A percentile compares a stretch with the other conserved stretches of the same genome.
Evolutionary conservation across 1,140 invertebrate species (phyloP).

Genomic region (Bombus terrestris): DNA sequence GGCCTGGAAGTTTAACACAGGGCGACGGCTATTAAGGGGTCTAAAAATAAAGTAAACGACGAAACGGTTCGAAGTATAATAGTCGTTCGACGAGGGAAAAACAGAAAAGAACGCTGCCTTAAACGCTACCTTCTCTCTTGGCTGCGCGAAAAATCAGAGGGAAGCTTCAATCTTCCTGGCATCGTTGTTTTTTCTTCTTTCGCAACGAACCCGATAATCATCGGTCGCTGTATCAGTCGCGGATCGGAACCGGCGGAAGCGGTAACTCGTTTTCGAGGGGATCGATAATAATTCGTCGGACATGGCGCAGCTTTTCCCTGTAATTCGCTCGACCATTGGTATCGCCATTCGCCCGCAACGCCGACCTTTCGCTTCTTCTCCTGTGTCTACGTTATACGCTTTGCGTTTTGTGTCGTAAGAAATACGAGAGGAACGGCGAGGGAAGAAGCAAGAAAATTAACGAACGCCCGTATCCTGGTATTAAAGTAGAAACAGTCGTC

Average conservation of each 20-base stretch:
- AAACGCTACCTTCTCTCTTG: not conserved
- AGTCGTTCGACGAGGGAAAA: not conserved
- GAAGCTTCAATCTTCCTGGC: not conserved
- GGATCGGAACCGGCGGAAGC: slow-evolving; percentile 17
- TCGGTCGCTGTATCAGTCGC: not conserved
- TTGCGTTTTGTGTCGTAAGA: not conserved
- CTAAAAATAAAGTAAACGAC: not conserved
- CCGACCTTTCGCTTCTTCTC: not conserved
- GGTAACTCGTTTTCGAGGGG: slow-evolving; percentile 28
- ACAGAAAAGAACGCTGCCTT: not conserved
- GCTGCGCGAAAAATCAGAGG: not conserved
- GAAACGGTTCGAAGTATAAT: not conserved
- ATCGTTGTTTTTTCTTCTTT: not conserved
- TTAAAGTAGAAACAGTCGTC: slow-evolving; percentile 54
- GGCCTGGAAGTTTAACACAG: not conserved
- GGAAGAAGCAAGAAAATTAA: slow-evolving; percentile 56
- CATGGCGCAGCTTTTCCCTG: not conserved
- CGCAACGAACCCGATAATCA: slow-evolving; percentile 7
- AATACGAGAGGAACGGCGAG: not conserved
- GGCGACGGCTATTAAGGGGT: not conserved
- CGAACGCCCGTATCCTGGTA: slow-evolving; percentile 25
- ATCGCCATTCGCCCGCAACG: not conserved
- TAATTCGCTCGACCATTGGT: slow-evolving; percentile 25
- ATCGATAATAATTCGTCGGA: slow-evolving; percentile 29
- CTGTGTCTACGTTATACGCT: not conserved